Conservation (phyloP, 1,140 invertebrate species). For the Trachymyrmex cornetzi region DNA sequence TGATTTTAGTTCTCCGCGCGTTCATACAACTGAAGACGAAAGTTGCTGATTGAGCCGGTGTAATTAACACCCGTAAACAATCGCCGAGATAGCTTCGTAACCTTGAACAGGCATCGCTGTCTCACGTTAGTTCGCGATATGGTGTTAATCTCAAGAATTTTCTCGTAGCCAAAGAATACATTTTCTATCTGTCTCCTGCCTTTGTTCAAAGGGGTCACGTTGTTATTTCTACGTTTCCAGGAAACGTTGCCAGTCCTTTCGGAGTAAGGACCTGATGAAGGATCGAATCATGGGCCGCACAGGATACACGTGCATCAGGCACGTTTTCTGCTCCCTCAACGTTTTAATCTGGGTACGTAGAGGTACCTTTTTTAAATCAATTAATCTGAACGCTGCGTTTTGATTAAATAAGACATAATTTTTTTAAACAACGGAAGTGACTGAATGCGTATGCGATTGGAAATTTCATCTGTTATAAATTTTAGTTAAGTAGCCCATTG, state of each 20-base stretch:
- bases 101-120: background rate
- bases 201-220: conserved; percentile 14
- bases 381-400: background rate
- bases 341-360: conserved; percentile 91
- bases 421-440: background rate
- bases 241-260: conserved; percentile 69
- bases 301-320: conserved; percentile 92
- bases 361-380: background rate
- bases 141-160: background rate
- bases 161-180: background rate
- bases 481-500: too few relatives aligned
- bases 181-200: background rate
- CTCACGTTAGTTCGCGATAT: conserved; percentile 11
- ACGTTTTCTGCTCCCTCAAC: conserved; percentile 92
- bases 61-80: conserved; percentile 10
- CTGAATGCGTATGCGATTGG: background rate
- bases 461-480: background rate
- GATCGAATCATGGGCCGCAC: conserved; percentile 89
- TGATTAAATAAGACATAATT: background rate
- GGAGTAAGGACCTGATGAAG: conserved; percentile 52
- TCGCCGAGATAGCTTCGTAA: background rate
- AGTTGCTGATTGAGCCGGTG: conserved; percentile 27
- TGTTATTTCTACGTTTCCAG: conserved; percentile 68
- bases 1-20: too few relatives aligned
- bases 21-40: conserved; percentile 14